A percentile compares a stretch with the other conserved stretches of the same genome.
phyloP scores from a whole-genome alignment of 2,797 vertebrate genomes.

The Nasua narica region DNA sequence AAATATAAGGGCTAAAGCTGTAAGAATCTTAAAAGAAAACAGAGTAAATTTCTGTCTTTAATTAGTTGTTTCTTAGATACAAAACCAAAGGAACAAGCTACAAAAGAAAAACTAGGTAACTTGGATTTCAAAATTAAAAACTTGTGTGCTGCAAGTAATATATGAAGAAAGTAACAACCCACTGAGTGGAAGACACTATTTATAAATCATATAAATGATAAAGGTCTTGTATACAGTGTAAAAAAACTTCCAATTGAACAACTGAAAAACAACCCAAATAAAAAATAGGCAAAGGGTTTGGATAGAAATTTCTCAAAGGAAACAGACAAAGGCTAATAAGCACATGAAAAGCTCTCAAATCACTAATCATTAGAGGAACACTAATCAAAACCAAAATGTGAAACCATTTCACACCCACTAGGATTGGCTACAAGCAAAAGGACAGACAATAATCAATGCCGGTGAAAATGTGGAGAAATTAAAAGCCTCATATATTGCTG shows the following conservation, averaged over 20 bases:
- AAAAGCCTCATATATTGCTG: not conserved
- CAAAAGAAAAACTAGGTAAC: not conserved
- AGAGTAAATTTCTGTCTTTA: not conserved
- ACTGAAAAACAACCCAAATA: not conserved
- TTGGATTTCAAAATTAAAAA: not conserved
- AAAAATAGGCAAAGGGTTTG: not conserved
- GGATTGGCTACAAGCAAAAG: not conserved
- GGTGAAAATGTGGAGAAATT: not conserved
- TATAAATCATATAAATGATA: not conserved
- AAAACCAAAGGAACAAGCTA: not conserved
- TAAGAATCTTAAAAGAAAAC: not conserved
- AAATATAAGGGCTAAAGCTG: not conserved
- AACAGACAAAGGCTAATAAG: not conserved
- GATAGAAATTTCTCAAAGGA: not conserved
- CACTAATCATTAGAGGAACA: not conserved
- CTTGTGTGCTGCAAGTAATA: not conserved
- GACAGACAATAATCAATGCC: not conserved
- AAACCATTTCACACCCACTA: not conserved
- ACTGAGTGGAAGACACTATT: not conserved
- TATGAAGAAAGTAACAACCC: not conserved
- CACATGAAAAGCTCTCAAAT: not conserved
- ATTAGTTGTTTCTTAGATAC: not conserved
- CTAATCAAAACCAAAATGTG: constrained; percentile 15
- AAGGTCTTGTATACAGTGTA: not conserved
- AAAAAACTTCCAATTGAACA: not conserved